Conservation (phyloP, 2,113 vertebrate genomes). For the Neofelis nebulosa region DNA sequence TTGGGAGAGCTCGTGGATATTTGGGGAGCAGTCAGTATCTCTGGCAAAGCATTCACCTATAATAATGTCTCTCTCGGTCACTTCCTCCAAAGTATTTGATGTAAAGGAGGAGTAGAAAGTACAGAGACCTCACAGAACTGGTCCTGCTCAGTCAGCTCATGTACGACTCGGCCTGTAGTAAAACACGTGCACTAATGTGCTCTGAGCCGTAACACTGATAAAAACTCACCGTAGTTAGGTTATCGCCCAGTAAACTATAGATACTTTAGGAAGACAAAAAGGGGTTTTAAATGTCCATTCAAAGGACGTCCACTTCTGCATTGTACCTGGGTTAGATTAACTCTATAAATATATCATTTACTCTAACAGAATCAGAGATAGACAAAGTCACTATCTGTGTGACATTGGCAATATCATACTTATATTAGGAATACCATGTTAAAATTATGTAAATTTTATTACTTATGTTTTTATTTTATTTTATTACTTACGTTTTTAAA, state of each 20-base stretch:
- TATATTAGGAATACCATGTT: neutral
- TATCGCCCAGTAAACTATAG: neutral
- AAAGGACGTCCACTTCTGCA: neutral
- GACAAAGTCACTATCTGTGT: neutral
- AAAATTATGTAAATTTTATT: neutral
- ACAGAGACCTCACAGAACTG: no score
- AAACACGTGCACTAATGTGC: neutral
- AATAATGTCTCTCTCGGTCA: neutral
- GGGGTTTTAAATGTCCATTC: neutral
- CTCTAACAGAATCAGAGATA: neutral
- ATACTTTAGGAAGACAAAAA: neutral
- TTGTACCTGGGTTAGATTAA: neutral
- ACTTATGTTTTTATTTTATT: neutral
- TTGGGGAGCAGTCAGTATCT: neutral
- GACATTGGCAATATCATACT: neutral
- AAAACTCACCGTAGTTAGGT: neutral
- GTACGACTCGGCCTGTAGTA: fast-evolving
- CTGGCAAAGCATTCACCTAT: neutral
- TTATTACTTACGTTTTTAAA: neutral
- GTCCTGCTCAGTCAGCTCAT: neutral
- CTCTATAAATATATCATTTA: neutral
- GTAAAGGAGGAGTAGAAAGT: neutral
- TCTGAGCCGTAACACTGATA: neutral
- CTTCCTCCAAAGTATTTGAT: neutral
- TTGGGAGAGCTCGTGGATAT: neutral